Percentiles rank a stretch among this genome's conserved stretches.
Conservation (phyloP, 2,797 vertebrate species). For the Karalla daura region DNA sequence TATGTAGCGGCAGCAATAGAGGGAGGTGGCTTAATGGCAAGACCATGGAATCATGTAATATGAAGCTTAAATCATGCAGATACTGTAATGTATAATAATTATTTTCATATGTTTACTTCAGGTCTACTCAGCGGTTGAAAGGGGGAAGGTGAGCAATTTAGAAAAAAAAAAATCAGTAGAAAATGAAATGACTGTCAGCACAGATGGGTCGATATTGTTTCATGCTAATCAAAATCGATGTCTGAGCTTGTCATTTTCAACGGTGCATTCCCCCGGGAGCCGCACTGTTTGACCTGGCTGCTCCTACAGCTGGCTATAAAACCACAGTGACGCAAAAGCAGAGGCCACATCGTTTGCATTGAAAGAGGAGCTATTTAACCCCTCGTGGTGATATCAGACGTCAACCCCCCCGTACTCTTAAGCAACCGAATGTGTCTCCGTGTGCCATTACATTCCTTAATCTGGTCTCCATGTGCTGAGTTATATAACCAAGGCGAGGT, state of each 20-base stretch:
- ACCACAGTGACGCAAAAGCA: conserved; percentile 61
- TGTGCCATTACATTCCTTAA: conserved; percentile 7
- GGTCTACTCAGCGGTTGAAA: neutral
- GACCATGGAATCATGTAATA: neutral
- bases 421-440: neutral
- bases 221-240: conserved; percentile 30
- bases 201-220: conserved; percentile 1
- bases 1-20: neutral
- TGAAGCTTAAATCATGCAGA: no score
- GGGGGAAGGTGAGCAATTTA: no score
- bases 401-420: neutral
- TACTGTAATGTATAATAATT: neutral
- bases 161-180: neutral
- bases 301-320: conserved; percentile 50
- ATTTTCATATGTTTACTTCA: neutral
- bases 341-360: conserved; percentile 48
- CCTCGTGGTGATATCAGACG: conserved; percentile 5
- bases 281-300: conserved; percentile 52
- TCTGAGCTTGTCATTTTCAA: conserved; percentile 30
- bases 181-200: neutral
- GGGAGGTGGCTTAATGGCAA: neutral
- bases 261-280: conserved; percentile 33
- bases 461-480: neutral
- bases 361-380: conserved; percentile 47
- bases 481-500: neutral